These are phyloP conservation scores for Microcebus tavaratra DNA, from an alignment of 2,113 vertebrate species.

Conservation along the genomic window DNA sequence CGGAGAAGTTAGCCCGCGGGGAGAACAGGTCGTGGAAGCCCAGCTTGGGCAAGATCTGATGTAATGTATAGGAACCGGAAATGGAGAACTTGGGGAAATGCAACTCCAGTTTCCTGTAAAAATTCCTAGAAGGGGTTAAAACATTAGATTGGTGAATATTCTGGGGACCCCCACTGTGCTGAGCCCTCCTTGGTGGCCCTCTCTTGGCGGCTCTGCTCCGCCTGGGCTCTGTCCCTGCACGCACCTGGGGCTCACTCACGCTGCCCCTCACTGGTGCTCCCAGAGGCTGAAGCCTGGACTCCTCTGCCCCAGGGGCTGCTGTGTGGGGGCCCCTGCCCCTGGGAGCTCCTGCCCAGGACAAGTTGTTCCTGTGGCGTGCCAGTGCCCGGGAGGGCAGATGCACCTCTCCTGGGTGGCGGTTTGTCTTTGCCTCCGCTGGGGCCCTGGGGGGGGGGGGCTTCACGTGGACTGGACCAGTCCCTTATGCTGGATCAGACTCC, in stretches of 20 bases:
- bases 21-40: constrained; percentile 31
- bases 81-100: constrained; percentile 45
- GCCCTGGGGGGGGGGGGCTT: no score
- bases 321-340: fast-evolving
- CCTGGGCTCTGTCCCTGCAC: neutral
- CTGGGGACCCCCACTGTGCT: fast-evolving
- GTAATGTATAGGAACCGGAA: neutral
- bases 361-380: fast-evolving
- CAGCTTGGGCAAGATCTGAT: constrained; percentile 26
- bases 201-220: fast-evolving
- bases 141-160: neutral
- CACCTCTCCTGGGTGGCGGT: fast-evolving
- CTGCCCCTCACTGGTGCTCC: fast-evolving
- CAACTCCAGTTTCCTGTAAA: neutral
- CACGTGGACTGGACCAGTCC: neutral
- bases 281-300: no score
- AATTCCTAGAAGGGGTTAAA: neutral
- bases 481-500: no score
- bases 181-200: no score
- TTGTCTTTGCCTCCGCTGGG: neutral
- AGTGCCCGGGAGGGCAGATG: neutral
- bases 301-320: neutral
- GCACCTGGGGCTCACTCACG: neutral
- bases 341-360: neutral
- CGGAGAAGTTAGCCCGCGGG: fast-evolving